Evolutionary conservation across 1,140 invertebrate genomes (phyloP).

Genomic region (Holotrichia oblita): DNA sequence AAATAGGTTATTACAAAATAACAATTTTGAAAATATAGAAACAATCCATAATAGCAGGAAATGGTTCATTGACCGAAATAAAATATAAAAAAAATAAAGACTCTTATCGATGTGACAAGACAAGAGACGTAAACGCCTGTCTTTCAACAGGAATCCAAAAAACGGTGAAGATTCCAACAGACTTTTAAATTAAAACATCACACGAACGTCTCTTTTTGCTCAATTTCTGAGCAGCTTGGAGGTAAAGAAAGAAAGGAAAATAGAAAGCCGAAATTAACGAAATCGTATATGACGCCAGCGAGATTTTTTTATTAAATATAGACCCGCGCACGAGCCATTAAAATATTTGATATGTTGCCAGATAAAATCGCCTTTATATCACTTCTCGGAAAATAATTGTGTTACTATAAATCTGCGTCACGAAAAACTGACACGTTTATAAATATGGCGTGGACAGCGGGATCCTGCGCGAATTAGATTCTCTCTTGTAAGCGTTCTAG

Average conservation of each 20-base stretch:
- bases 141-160: background rate
- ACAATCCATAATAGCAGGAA: too few relatives aligned
- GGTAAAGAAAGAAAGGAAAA: background rate
- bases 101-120: too few relatives aligned
- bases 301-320: slow-evolving; percentile 31
- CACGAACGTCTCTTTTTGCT: background rate
- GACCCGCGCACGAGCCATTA: slow-evolving; percentile 19
- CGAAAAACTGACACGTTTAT: slow-evolving; percentile 33
- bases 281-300: slow-evolving; percentile 10
- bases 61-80: too few relatives aligned
- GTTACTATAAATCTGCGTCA: slow-evolving; percentile 32
- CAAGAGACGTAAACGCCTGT: too few relatives aligned
- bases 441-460: background rate
- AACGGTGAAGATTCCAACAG: background rate
- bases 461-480: slow-evolving; percentile 17
- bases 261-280: background rate
- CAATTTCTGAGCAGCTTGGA: background rate
- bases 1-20: too few relatives aligned
- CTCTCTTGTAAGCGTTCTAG: background rate
- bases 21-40: too few relatives aligned
- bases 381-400: slow-evolving; percentile 30
- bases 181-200: slow-evolving; percentile 24
- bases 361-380: slow-evolving; percentile 32
- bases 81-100: too few relatives aligned
- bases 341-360: slow-evolving; percentile 26